Percentiles rank a stretch among this genome's conserved stretches.
Conservation (phyloP, 2,888 invertebrate species). For the Mechanitis messenoides region DNA sequence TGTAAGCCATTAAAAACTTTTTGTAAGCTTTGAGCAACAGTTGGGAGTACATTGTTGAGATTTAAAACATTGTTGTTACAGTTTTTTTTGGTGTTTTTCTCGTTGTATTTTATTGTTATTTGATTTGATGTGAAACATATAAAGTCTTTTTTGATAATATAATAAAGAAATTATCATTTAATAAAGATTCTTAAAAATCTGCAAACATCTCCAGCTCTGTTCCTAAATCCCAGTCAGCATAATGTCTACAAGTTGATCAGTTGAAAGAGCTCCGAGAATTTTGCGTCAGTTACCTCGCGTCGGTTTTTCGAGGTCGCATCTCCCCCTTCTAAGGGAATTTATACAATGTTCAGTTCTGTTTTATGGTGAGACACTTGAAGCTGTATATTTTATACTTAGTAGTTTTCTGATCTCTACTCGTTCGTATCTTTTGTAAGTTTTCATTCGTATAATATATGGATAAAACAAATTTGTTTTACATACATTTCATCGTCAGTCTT, state of each 20-base stretch:
- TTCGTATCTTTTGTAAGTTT: too few species aligned
- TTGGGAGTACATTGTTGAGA: conserved; percentile 2
- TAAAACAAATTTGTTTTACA: too few species aligned
- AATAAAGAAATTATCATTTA: not conserved
- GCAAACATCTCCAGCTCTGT: not conserved
- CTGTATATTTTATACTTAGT: not conserved
- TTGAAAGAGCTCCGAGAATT: conserved; percentile 74
- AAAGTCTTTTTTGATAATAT: not conserved
- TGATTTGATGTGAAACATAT: not conserved
- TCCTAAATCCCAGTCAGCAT: conserved; percentile 19
- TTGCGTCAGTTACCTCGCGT: conserved; percentile 68
- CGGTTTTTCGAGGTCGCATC: conserved; percentile 69
- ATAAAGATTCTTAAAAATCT: not conserved
- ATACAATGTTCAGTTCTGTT: conserved; percentile 14
- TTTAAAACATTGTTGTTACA: conserved; percentile 3
- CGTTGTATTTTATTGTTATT: not conserved
- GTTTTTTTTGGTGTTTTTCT: not conserved
- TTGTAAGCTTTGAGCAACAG: conserved; percentile 7
- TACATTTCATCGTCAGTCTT: too few species aligned
- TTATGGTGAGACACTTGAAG: too few species aligned
- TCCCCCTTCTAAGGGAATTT: conserved; percentile 39
- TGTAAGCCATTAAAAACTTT: conserved; percentile 6
- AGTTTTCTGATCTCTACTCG: not conserved
- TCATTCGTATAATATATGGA: too few species aligned
- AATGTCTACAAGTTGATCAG: conserved; percentile 62